phyloP scores from a whole-genome alignment of 30 jellyfish, hydroid and myxozoan genomes.

The Chrysaora quinquecirrha region DNA sequence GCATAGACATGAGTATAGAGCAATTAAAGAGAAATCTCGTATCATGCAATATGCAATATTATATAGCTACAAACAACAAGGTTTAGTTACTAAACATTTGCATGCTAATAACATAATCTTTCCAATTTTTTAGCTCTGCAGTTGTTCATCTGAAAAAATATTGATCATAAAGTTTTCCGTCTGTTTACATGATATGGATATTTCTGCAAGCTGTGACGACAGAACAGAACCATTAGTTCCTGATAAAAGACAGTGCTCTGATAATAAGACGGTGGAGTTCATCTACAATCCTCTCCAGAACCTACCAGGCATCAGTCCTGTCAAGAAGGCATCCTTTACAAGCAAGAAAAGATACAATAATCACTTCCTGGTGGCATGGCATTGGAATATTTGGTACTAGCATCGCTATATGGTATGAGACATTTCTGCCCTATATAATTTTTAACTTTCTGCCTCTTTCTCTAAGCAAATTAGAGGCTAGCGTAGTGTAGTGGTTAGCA shows the following conservation, averaged over 20 bases:
- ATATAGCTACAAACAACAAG: too few relatives aligned
- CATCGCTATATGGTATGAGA: too few relatives aligned
- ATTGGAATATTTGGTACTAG: neutral
- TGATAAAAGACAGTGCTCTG: neutral
- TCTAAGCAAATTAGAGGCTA: too few relatives aligned
- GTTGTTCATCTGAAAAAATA: neutral
- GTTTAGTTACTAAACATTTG: too few relatives aligned
- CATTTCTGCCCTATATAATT: too few relatives aligned
- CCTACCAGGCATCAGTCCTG: neutral
- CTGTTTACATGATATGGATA: neutral
- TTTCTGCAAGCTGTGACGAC: neutral
- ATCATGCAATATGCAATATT: too few relatives aligned
- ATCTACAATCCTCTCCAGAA: neutral
- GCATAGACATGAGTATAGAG: too few relatives aligned
- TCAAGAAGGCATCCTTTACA: neutral
- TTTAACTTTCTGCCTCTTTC: too few relatives aligned
- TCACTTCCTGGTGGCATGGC: neutral
- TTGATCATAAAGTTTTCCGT: neutral
- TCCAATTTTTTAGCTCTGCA: neutral
- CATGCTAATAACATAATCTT: too few relatives aligned
- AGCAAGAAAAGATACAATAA: neutral
- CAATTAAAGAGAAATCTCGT: too few relatives aligned
- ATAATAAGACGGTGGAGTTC: neutral
- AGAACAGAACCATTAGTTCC: neutral
- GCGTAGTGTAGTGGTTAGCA: too few relatives aligned